Conservation (phyloP, 92 coral and sea anemone species). For the Parazoanthus atlanticus region DNA sequence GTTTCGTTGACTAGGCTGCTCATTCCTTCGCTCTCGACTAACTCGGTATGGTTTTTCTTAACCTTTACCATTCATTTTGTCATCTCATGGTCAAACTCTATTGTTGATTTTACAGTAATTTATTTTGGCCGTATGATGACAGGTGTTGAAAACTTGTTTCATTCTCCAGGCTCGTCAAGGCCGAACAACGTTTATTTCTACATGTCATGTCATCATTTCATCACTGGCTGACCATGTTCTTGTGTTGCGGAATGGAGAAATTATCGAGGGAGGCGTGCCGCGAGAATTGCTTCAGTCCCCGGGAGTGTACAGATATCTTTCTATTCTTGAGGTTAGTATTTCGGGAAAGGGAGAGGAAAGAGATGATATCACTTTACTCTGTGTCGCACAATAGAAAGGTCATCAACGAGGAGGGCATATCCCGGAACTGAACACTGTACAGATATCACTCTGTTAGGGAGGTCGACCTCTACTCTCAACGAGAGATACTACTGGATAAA, state of each 20-base stretch:
- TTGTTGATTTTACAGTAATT: no score
- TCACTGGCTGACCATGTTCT: conserved; percentile 75
- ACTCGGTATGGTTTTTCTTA: no score
- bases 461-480: no score
- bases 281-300: conserved; percentile 67
- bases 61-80: no score
- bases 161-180: conserved; percentile 71
- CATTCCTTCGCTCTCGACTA: no score
- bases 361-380: background rate
- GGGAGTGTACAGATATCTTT: conserved; percentile 66
- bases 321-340: conserved; percentile 68
- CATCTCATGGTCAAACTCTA: no score
- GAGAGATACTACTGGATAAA: no score
- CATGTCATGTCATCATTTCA: conserved; percentile 81
- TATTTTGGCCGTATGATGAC: no score
- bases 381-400: background rate
- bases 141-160: no score
- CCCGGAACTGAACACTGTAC: background rate
- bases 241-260: conserved; percentile 73
- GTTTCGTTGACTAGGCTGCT: no score
- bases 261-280: conserved; percentile 75
- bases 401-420: background rate
- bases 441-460: background rate
- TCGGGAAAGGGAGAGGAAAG: background rate
- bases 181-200: conserved; percentile 76